Evolutionary conservation across 1,140 invertebrate species (phyloP), one percentile per base, ranked within the genome.

Genomic region (Danaus melanippus): DNA sequence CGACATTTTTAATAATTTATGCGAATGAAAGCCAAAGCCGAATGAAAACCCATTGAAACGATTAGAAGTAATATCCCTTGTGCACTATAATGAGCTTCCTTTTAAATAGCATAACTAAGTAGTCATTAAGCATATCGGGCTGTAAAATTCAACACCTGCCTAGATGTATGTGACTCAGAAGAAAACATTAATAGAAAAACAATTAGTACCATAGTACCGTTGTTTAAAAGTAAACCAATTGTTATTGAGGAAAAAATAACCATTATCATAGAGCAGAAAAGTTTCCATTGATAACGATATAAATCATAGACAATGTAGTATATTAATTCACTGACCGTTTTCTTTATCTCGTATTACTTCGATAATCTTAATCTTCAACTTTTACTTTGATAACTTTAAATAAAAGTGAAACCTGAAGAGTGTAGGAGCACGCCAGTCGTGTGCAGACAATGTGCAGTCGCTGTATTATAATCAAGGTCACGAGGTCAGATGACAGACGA

Each of bases 401-500:
- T 32, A 32, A 32, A 32, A 32, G 21, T 32, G 21, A 32, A 32
- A 32, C 21, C 21, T 32, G 7, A 32, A 32, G 21, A 32, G 21
- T 32, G 21, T 32, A 32, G 21, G 21, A 32, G 21, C 21, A 1
- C 17, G 21, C 21, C 21, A 8, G 21, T 32, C 62, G 60, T 60
- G 53, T 71, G 71, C 73, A 82, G 71, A 76, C 75, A 78, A 75
- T 74, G 67, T 77, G 71, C 66, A 75, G 54, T 52, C 53, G 66
- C 65, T 65, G 70, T 72, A 70, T 74, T 69, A 72, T 61, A 78
- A 79, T 78, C 76, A 79, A 79, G 79, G 78, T 64, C 72, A 66
- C 42, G 60, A 66, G 62, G 55, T 61, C 60, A 56, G 65, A 54
- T 64, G 60, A 67, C 46, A 76, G 60, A 67, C 66, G 71, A 69